Evolutionary conservation across 2,888 invertebrate genomes (phyloP), one percentile per base, ranked within the genome.

Genomic region (Leistus spinibarbis): DNA sequence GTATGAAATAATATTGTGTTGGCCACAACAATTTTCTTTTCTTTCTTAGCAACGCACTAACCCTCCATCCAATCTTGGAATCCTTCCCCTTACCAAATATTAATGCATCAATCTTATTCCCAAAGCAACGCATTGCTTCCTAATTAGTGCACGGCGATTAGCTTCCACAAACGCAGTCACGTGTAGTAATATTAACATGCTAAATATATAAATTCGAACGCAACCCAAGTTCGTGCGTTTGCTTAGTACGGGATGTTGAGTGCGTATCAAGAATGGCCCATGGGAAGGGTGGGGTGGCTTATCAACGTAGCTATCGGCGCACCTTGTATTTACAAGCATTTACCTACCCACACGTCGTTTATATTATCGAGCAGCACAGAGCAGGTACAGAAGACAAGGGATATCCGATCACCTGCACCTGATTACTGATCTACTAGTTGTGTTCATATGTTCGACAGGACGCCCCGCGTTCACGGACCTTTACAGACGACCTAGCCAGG

Each of bases 301-400:
- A 72, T 72, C 72, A 27, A 9, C 17, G 57, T 27, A 54, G 54
- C 17, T 65, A 72, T 72, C 72, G 72, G 72, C 72, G 65, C 72
- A 65, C 72, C 72, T 24, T 53, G 71, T 56, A 56, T 72, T 72
- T 72, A 72, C 72, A 72, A 72, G 57, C 72, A 27, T 72, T 72
- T 72, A 72, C 72, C 72, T 56, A 54, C 72, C 72, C 65, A 72
- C 72, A 72, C 72, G 72, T 72, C 72, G 65, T 72, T 72, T 66
- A 65, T 72, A 72, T 72, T 72, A 72, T 72, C 72, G 66, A 54
- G 20, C 19, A 60, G 22, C 13, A 60, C 60, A 13, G 17, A 13
- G 20, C 60, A 17, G 60, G 17, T 60, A 60, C 60, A 60, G 20
- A 60, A 19, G 19, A 20, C 22, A 20, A 19, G 57, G 57, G 57